These are phyloP conservation scores for Sakesphorus luctuosus DNA, from an alignment of 2,113 vertebrate species.

Conservation along the genomic window DNA sequence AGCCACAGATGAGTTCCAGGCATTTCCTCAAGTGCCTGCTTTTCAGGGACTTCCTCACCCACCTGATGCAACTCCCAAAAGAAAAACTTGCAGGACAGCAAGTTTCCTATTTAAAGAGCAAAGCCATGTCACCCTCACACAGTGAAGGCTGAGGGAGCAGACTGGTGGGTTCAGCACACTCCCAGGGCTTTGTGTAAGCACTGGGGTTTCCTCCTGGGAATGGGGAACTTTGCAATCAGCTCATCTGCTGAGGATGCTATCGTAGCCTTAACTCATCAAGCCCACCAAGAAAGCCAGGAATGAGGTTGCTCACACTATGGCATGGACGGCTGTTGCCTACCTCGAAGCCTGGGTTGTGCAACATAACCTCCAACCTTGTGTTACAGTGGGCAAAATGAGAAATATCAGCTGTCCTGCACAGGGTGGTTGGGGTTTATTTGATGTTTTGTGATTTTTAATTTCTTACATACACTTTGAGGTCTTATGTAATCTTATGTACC, in stretches of 20 bases:
- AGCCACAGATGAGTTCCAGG: background rate
- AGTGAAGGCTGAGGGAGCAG: background rate
- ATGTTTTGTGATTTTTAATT: background rate
- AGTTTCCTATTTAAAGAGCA: background rate
- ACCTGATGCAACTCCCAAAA: background rate
- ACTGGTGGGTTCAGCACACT: background rate
- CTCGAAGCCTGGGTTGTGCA: background rate
- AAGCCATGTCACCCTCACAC: background rate
- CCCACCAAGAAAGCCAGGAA: background rate
- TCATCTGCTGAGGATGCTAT: background rate
- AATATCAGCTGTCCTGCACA: background rate
- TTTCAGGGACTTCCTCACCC: conserved; percentile 66
- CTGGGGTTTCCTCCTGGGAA: background rate
- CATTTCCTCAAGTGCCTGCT: conserved; percentile 31
- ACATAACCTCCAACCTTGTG: background rate
- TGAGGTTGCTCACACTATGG: background rate
- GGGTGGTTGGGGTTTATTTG: background rate
- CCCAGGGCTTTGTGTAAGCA: rapidly evolving
- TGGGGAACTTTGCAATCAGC: rapidly evolving
- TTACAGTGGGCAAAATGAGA: background rate
- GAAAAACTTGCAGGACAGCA: background rate
- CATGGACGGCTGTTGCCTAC: background rate
- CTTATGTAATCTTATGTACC: background rate
- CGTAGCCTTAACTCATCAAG: background rate
- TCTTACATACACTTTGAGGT: background rate